phyloP scores from a whole-genome alignment of 2,113 vertebrate species.

The Ophthalmolycus amberensis region DNA sequence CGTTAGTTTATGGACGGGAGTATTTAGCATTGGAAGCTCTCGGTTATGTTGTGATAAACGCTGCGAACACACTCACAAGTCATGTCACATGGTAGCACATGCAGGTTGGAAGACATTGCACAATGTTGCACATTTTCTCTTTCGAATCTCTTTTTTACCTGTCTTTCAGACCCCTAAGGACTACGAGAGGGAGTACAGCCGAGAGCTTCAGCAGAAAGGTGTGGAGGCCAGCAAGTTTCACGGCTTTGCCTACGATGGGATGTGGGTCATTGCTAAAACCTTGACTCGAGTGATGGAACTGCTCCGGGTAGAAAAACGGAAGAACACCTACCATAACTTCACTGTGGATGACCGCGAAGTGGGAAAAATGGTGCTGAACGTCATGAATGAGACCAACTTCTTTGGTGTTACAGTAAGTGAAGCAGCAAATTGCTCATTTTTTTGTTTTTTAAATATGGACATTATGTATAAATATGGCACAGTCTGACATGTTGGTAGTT shows the following conservation, averaged over 20 bases:
- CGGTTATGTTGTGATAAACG: too few species aligned
- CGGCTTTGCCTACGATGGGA: conserved; percentile 97
- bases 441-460: background rate
- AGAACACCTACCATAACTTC: conserved; percentile 93
- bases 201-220: conserved; percentile 89
- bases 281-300: conserved; percentile 93
- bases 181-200: conserved; percentile 95
- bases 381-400: conserved; percentile 99
- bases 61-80: too few species aligned
- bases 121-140: background rate
- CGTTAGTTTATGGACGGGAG: too few species aligned
- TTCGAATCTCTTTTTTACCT: background rate
- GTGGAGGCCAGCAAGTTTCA: conserved; percentile 98
- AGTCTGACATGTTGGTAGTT: background rate
- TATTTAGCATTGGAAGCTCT: too few species aligned
- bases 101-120: too few species aligned
- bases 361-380: conserved; percentile 94
- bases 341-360: conserved; percentile 94
- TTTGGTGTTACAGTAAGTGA: conserved; percentile 96
- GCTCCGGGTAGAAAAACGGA: conserved; percentile 87
- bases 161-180: conserved; percentile 92
- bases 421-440: background rate
- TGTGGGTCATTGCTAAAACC: conserved; percentile 98
- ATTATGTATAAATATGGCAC: background rate
- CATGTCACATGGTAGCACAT: too few species aligned